phyloP scores from a whole-genome alignment of 2,888 invertebrate species.

The Siphonodentalium dalli region DNA sequence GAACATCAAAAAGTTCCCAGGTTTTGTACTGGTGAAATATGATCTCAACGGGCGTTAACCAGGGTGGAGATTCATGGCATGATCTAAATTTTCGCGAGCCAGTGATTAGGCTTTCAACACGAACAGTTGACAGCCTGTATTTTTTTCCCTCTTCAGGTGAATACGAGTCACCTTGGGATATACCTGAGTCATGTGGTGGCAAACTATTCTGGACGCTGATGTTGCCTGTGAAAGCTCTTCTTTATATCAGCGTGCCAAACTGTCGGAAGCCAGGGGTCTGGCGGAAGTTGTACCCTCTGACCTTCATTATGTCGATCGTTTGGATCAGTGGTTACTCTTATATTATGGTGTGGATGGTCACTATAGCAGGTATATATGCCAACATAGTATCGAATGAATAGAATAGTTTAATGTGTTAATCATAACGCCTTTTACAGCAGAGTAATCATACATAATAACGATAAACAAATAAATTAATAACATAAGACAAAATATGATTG shows the following conservation, averaged over 20 bases:
- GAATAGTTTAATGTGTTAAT: too few species aligned
- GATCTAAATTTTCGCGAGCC: neutral
- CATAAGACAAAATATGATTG: too few species aligned
- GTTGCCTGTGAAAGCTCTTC: constrained; percentile 85
- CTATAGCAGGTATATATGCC: constrained; percentile 44
- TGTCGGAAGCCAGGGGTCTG: constrained; percentile 68
- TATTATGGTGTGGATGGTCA: constrained; percentile 63
- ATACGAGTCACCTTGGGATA: constrained; percentile 44
- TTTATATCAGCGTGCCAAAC: constrained; percentile 89
- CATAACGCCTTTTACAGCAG: too few species aligned
- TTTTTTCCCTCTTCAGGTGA: constrained; percentile 25
- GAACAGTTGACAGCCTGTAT: neutral
- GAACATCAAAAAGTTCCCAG: too few species aligned
- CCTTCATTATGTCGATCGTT: constrained; percentile 55
- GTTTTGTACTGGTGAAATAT: too few species aligned
- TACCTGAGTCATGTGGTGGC: constrained; percentile 36
- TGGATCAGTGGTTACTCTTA: constrained; percentile 60
- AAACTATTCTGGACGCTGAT: constrained; percentile 76
- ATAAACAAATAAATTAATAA: too few species aligned
- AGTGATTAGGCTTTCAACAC: neutral
- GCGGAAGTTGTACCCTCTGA: constrained; percentile 48
- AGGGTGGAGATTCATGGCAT: too few species aligned
- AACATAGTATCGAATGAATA: neutral
- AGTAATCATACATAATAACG: too few species aligned
- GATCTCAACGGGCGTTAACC: too few species aligned